Percentiles rank a stretch among this genome's conserved stretches.
These are phyloP conservation scores for Leucoraja erinaceus DNA, from an alignment of 2,113 vertebrate species.

Conservation along the genomic window DNA sequence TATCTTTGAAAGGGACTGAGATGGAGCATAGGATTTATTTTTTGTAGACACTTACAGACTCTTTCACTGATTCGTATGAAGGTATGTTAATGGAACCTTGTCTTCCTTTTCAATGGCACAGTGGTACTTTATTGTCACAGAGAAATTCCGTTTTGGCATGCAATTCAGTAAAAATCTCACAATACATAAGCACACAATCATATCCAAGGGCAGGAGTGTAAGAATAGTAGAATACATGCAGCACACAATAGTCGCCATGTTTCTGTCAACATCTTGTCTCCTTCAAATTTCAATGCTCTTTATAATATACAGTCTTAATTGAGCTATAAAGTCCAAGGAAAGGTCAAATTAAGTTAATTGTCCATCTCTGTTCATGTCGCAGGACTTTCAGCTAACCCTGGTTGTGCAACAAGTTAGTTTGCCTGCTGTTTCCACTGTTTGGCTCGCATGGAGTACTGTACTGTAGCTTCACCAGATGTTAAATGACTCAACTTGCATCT, in stretches of 20 bases:
- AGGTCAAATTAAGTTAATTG: background rate
- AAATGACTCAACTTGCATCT: background rate
- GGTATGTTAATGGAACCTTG: background rate
- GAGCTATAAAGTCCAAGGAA: too few relatives aligned
- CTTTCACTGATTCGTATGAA: background rate
- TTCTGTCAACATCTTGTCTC: too few relatives aligned
- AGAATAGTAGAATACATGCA: too few relatives aligned
- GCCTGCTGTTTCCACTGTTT: background rate
- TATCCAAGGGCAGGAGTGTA: too few relatives aligned
- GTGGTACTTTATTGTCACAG: too few relatives aligned
- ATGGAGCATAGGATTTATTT: background rate
- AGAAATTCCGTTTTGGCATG: too few relatives aligned
- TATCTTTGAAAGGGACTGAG: background rate
- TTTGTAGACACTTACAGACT: background rate
- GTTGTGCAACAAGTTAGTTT: background rate
- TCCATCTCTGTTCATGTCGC: background rate
- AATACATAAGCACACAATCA: too few relatives aligned
- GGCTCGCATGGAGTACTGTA: background rate
- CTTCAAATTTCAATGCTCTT: too few relatives aligned
- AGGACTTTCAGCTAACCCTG: background rate
- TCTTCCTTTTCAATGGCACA: background rate
- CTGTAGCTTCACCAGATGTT: conserved; percentile 19
- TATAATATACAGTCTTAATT: too few relatives aligned
- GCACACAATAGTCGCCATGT: too few relatives aligned
- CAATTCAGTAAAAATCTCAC: too few relatives aligned